Percentiles rank a stretch among this genome's conserved stretches.
Conservation (phyloP, 1,140 invertebrate species). For the Drosophila oshimai region DNA sequence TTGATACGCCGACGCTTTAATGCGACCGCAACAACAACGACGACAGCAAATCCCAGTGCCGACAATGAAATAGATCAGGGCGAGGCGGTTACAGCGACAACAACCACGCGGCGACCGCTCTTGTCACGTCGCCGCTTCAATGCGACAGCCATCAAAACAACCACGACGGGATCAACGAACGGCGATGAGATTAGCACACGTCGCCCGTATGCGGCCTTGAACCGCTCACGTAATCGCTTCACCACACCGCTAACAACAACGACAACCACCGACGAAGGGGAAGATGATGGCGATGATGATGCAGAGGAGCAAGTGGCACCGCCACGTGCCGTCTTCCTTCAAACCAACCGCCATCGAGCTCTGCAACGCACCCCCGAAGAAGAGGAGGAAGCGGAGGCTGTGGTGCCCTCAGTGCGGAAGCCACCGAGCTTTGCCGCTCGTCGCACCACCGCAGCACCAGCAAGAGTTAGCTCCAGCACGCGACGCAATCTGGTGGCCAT, state of each 20-base stretch:
- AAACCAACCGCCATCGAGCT: constrained; percentile 59
- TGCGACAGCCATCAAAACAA: constrained; percentile 2
- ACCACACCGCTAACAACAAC: constrained; percentile 18
- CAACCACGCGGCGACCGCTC: neutral
- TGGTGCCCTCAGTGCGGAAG: neutral
- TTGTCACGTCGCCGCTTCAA: constrained; percentile 28
- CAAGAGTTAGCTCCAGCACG: constrained; percentile 34
- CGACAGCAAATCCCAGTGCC: constrained; percentile 1
- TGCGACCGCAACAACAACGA: constrained; percentile 15
- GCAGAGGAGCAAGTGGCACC: constrained; percentile 9
- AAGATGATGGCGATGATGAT: neutral
- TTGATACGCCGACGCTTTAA: constrained; percentile 41
- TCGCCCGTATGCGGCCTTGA: constrained; percentile 47
- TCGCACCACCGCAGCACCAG: constrained; percentile 34
- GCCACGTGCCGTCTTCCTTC: constrained; percentile 39
- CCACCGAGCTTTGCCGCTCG: neutral
- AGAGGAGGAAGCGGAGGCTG: neutral
- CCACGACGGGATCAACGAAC: constrained; percentile 13
- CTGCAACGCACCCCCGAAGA: constrained; percentile 10
- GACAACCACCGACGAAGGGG: constrained; percentile 5
- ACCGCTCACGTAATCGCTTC: constrained; percentile 48
- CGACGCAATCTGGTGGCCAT: constrained; percentile 47
- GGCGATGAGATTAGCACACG: constrained; percentile 34
- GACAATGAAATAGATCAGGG: constrained; percentile 22
- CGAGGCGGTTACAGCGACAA: neutral